Evolutionary conservation across 2,113 vertebrate genomes (phyloP), one percentile per base, ranked within the genome.

Genomic region (Vulpes lagopus): DNA sequence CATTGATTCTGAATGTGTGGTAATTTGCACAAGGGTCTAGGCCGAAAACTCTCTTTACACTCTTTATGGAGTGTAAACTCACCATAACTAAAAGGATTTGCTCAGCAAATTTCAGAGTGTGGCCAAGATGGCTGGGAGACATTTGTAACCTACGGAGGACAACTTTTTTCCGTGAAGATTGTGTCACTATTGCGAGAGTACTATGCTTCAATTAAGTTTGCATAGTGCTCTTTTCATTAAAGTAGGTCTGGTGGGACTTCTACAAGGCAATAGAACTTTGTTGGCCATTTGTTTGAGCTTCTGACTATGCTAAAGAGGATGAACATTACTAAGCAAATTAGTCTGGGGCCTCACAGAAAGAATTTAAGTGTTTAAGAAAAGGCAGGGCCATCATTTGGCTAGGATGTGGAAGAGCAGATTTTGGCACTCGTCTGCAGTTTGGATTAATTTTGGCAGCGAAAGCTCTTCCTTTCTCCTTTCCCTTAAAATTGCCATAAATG

Each of bases 211-310:
- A 59, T 87, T 95, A 91, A 89, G 65, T 92, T 53, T 65, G 20
- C 95, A 93, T 94, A 95, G 93, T 19, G 59, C 25, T 89, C 79
- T 90, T 97, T 96, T 96, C 67, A 89, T 92, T 87, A 71, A 93
- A 96, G 79, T 60, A 85, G 38, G 51, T 86, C 86, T 93, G 82
- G 55, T 0, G 10, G 79, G 83, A 80, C 60, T 95, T 94, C 90
- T 67, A 27, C 57, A 67, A 82, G 65, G 82, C 65, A 64, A 79
- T 96, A 35, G 87, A 85, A 92, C 35, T 95, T 83, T 12, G 51
- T 43, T 74, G 76, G 89, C 53, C 60, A 65, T 96, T 97, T 89
- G 65, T 79, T 59, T 88, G 89, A 87, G 35, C 62, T 92, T 94
- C 94, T 65, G 78, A 91, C 35, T 69, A 91, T 79, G 94, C 82